Percentiles rank a stretch among this genome's conserved stretches.
These are phyloP conservation scores for Neodiprion virginianus DNA, from an alignment of 1,140 invertebrate genomes.

Conservation along the genomic window DNA sequence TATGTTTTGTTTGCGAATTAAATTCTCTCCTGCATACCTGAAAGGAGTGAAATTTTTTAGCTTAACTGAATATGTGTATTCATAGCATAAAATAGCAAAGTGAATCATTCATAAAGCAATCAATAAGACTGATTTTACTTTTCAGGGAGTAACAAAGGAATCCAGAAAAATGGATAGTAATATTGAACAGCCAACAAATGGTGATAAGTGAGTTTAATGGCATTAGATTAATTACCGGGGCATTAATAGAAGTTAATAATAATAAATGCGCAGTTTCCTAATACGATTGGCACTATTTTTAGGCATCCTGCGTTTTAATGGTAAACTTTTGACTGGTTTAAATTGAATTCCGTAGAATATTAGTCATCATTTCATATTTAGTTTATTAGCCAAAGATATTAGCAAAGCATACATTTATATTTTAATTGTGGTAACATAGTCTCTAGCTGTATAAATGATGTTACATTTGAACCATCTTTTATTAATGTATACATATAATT, in stretches of 20 bases:
- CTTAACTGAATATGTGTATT: no score
- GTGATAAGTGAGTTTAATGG: background rate
- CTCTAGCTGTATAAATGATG: background rate
- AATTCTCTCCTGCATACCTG: no score
- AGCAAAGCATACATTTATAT: constrained; percentile 24
- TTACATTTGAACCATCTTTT: background rate
- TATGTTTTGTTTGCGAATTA: no score
- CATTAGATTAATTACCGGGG: background rate
- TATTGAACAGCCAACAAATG: background rate
- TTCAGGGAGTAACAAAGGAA: background rate
- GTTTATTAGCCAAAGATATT: constrained; percentile 53
- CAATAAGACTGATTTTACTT: background rate
- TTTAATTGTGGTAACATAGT: constrained; percentile 2
- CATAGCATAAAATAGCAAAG: no score
- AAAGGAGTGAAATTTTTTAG: no score
- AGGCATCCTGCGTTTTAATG: no score
- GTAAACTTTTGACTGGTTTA: background rate
- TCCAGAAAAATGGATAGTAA: background rate
- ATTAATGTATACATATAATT: no score
- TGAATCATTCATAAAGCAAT: background rate
- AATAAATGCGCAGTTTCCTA: background rate
- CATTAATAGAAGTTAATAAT: background rate
- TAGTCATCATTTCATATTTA: constrained; percentile 27
- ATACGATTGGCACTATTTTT: background rate
- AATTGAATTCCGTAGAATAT: constrained; percentile 5